Percentiles rank a stretch among this genome's conserved stretches.
phyloP scores from a whole-genome alignment of 2,113 vertebrate genomes.

The Brachyhypopomus gauderio region DNA sequence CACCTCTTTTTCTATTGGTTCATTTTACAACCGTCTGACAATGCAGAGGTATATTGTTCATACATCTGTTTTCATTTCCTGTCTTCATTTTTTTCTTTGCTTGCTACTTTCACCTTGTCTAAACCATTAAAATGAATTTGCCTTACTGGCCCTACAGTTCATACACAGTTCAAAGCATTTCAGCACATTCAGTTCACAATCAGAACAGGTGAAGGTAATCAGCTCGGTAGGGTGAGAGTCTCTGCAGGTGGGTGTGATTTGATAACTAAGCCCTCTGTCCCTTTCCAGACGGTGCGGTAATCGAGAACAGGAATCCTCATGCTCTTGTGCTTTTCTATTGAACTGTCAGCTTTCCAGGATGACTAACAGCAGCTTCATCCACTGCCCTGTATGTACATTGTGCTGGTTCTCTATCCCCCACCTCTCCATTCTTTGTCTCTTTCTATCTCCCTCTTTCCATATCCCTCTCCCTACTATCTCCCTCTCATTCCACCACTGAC shows the following conservation, averaged over 20 bases:
- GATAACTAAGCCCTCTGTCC: slow-evolving; percentile 5
- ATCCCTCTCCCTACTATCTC: not conserved
- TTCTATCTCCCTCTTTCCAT: not conserved
- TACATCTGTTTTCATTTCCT: not conserved
- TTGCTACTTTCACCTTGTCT: slow-evolving; percentile 28
- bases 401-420: too few species aligned
- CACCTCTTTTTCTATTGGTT: slow-evolving; percentile 16
- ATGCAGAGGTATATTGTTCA: slow-evolving; percentile 35
- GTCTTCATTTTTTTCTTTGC: not conserved
- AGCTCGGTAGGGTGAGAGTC: slow-evolving; percentile 11
- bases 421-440: not conserved
- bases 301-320: too few species aligned
- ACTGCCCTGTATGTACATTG: too few species aligned
- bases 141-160: slow-evolving; percentile 1
- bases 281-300: not conserved
- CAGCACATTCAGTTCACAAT: slow-evolving; percentile 4
- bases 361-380: not conserved
- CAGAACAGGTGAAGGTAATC: slow-evolving; percentile 10
- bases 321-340: not conserved
- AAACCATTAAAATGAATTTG: slow-evolving; percentile 11
- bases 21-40: not conserved
- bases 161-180: slow-evolving; percentile 21
- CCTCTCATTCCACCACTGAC: slow-evolving; percentile 16
- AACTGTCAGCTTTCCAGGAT: slow-evolving; percentile 1
- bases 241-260: not conserved